phyloP scores from a whole-genome alignment of 2,797 vertebrate genomes.

The Florisuga fusca region DNA sequence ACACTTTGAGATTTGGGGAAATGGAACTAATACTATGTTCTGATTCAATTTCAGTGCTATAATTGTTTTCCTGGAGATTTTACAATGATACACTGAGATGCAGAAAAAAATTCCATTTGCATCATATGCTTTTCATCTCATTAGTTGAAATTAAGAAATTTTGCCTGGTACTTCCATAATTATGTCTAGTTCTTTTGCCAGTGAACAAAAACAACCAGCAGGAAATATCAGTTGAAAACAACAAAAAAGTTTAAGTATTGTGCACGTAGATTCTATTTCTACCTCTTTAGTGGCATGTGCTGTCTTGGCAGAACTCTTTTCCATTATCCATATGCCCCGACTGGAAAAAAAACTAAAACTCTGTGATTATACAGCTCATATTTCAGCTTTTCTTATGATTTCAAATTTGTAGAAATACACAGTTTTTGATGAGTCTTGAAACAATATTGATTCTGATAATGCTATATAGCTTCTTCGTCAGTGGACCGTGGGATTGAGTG shows the following conservation, averaged over 20 bases:
- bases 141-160: background rate
- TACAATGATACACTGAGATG: background rate
- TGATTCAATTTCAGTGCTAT: background rate
- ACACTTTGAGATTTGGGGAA: background rate
- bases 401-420: background rate
- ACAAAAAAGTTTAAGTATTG: background rate
- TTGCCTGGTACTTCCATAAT: background rate
- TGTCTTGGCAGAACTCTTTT: background rate
- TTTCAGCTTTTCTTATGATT: background rate
- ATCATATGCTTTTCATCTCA: background rate
- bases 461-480: too few species aligned
- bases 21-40: background rate
- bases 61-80: background rate
- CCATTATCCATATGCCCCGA: background rate
- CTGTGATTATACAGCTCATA: background rate
- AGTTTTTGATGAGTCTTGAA: background rate
- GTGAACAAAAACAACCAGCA: background rate
- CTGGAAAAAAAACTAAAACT: background rate
- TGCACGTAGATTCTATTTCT: background rate
- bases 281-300: background rate
- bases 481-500: too few species aligned
- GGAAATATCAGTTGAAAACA: background rate
- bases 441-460: background rate
- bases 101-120: background rate
- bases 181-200: background rate